Evolutionary conservation across 2,888 invertebrate genomes (phyloP).

Genomic region (Cryptus viduatorius): DNA sequence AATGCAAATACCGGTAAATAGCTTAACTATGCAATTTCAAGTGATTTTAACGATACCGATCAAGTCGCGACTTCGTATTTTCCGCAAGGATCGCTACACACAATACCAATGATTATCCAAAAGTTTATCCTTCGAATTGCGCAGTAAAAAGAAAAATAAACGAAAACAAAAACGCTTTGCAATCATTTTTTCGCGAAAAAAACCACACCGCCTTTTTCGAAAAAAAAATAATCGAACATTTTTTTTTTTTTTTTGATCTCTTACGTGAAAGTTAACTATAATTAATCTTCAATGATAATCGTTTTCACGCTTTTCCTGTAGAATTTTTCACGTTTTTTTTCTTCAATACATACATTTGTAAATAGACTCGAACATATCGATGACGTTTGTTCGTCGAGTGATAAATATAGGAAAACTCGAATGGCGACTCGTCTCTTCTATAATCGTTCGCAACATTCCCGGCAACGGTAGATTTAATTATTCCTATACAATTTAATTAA

Average conservation of each 20-base stretch:
- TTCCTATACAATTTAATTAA: slow-evolving; percentile 50
- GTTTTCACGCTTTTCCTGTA: not conserved
- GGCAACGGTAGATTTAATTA: slow-evolving; percentile 65
- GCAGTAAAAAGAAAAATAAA: not conserved
- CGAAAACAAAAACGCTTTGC: not conserved
- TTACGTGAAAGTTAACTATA: no score
- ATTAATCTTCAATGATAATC: not conserved
- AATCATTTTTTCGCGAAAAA: no score
- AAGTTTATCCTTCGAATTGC: slow-evolving; percentile 21
- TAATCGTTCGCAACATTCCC: slow-evolving; percentile 39
- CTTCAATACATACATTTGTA: slow-evolving; percentile 36
- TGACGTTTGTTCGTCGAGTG: slow-evolving; percentile 70
- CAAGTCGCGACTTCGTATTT: not conserved
- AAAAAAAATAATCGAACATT: no score
- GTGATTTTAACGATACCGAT: slow-evolving; percentile 47
- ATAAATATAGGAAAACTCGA: slow-evolving; percentile 57
- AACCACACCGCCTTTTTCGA: no score
- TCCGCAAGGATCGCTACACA: not conserved
- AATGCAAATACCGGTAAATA: slow-evolving; percentile 52
- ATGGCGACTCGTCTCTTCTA: slow-evolving; percentile 59
- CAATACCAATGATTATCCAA: slow-evolving; percentile 2
- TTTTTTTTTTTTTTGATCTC: no score
- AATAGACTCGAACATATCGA: slow-evolving; percentile 74
- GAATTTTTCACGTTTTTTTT: not conserved
- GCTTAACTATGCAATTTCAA: slow-evolving; percentile 15